Conservation (phyloP, 1,140 invertebrate genomes). For the Ceratosolen fusciceps region DNA sequence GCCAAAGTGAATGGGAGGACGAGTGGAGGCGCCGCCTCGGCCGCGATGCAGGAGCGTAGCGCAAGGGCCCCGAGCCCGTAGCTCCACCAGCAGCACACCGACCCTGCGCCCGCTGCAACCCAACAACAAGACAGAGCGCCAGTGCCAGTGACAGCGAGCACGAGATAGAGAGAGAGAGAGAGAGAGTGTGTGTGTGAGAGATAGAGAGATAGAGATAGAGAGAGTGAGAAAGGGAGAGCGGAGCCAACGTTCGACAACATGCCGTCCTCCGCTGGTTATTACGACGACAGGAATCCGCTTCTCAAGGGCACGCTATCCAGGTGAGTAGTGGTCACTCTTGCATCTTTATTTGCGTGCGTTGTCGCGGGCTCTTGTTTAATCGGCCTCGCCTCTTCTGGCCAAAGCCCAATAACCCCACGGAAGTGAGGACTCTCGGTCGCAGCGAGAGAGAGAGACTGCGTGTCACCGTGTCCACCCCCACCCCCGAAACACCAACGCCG, state of each 20-base stretch:
- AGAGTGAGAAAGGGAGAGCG: not conserved
- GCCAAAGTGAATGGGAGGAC: slow-evolving; percentile 66
- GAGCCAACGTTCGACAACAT: slow-evolving; percentile 60
- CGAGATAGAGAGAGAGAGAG: slow-evolving; percentile 9
- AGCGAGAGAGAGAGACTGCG: no score
- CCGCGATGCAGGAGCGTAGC: slow-evolving; percentile 71
- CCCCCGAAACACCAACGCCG: no score
- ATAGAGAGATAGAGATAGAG: not conserved
- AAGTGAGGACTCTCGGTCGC: no score
- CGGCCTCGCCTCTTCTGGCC: not conserved
- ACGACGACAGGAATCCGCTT: slow-evolving; percentile 72
- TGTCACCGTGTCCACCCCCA: no score
- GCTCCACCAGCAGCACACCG: slow-evolving; percentile 27
- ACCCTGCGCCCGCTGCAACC: not conserved
- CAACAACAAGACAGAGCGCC: not conserved
- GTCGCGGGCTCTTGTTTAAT: not conserved
- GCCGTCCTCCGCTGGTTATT: slow-evolving; percentile 69
- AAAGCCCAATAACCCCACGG: no score
- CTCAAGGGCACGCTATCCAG: slow-evolving; percentile 72
- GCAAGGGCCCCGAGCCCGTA: slow-evolving; percentile 65
- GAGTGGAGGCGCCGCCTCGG: slow-evolving; percentile 64
- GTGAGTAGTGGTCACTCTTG: slow-evolving; percentile 61
- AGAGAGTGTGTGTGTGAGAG: not conserved
- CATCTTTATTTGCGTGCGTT: not conserved
- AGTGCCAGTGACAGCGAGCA: not conserved